Evolutionary conservation across 2,113 vertebrate genomes (phyloP).

Genomic region (Okapia johnstoni): DNA sequence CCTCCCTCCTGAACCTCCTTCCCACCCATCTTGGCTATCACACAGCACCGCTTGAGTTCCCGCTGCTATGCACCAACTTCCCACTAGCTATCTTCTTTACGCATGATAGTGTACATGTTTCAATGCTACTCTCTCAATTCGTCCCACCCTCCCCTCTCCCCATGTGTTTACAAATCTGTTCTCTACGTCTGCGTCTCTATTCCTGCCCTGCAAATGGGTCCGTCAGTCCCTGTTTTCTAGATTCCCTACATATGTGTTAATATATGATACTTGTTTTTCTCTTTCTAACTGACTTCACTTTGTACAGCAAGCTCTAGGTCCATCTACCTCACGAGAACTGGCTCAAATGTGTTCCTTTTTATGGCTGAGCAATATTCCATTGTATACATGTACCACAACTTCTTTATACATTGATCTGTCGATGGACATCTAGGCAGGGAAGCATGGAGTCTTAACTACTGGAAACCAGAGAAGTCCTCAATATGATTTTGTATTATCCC

Average conservation of each 20-base stretch:
- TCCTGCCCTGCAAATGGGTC: background rate
- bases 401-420: background rate
- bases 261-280: background rate
- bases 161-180: background rate
- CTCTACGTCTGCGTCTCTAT: background rate
- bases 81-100: fast-evolving
- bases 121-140: background rate
- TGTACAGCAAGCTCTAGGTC: background rate
- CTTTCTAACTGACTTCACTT: background rate
- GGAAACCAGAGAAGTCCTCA: background rate
- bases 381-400: background rate
- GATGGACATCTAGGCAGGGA: background rate
- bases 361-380: background rate
- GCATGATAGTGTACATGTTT: fast-evolving
- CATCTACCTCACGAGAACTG: background rate
- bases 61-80: fast-evolving
- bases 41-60: background rate
- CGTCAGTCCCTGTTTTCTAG: background rate
- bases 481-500: background rate
- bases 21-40: fast-evolving
- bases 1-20: background rate
- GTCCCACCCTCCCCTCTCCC: fast-evolving
- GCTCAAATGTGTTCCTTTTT: background rate
- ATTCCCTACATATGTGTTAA: background rate
- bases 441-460: background rate